Base-by-base conservation (phyloP, 2,797 vertebrate species). In the Dendrocincla fuliginosa region DNA sequence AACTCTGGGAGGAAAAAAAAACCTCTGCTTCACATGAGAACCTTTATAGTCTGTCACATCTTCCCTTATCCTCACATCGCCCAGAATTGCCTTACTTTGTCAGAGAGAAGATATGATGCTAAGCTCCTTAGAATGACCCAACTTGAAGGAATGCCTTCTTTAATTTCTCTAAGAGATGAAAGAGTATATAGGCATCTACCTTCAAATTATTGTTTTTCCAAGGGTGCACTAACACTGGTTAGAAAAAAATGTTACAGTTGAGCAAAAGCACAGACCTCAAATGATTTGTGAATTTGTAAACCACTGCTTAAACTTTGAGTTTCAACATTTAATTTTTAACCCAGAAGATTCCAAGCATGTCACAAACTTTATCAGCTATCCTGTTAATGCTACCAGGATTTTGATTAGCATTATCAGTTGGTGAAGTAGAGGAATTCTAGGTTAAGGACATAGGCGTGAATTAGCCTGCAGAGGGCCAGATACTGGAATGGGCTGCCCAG, bases 11-110 rank as follows among this genome's bases (percentile, higher is more conserved):
- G 80, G 20, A 46, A 50, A 95, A 95, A 93, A 64, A 88, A 52
- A 69, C 55, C 47, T 60, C 77, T 86, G 59, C 90, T 90, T 55
- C 67, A 89, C 77, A 77, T 93, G 42, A 86, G 94, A 94, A 82
- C 35, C 86, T 84, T 90, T 90, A 56, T 42, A 90, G 84, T 56
- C 24, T 77, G 23, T 91, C 77, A 78, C 80, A 91, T 87, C 41
- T 82, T 25, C 23, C 27, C 59, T 92, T 88, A 95, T 74, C 60
- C 81, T 89, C 78, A 41, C 35, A 52, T 53, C 85, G 52, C 84
- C 56, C 49, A 80, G 71, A 87, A 89, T 19, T 77, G 56, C 64
- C 75, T 37, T 37, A 63, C 25, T 91, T 94, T 74, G 41, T 63
- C 59, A 92, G 41, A 64, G 15, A 82, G 37, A 70, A 89, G 27